Percentiles rank a stretch among this genome's conserved stretches.
phyloP scores from a whole-genome alignment of 2,113 vertebrate genomes.

The Xiphophorus couchianus region DNA sequence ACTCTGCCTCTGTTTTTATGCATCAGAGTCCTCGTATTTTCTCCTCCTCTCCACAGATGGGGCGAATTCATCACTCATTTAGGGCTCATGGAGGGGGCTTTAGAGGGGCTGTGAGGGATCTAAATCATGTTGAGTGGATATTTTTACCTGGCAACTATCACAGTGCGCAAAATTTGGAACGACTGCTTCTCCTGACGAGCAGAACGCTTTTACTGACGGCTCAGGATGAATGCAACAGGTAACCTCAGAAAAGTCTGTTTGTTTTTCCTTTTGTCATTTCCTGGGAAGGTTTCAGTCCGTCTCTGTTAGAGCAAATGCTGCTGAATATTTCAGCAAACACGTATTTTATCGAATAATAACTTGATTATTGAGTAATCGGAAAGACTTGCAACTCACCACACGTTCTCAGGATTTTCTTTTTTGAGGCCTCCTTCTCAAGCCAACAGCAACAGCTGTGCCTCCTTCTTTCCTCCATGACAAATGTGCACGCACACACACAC shows the following conservation, averaged over 20 bases:
- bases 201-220: neutral
- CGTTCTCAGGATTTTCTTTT: neutral
- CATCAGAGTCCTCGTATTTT: conserved; percentile 45
- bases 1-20: conserved; percentile 57
- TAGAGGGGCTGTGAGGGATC: conserved; percentile 36
- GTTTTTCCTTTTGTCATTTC: neutral
- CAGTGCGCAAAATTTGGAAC: neutral
- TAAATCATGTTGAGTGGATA: conserved; percentile 65
- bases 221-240: neutral
- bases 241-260: conserved; percentile 7
- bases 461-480: no score
- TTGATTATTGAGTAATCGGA: neutral
- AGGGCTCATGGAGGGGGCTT: conserved; percentile 45
- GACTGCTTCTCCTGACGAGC: conserved; percentile 21
- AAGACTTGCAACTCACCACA: neutral
- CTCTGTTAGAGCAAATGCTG: neutral
- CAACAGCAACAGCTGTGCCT: neutral
- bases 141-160: conserved; percentile 47
- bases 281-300: neutral
- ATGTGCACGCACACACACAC: no score
- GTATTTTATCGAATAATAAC: neutral
- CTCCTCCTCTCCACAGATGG: conserved; percentile 49
- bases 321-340: neutral
- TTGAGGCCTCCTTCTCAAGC: neutral
- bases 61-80: conserved; percentile 59